Base-by-base conservation (phyloP, 2,797 vertebrate genomes). In the Leucoraja ocellata region DNA sequence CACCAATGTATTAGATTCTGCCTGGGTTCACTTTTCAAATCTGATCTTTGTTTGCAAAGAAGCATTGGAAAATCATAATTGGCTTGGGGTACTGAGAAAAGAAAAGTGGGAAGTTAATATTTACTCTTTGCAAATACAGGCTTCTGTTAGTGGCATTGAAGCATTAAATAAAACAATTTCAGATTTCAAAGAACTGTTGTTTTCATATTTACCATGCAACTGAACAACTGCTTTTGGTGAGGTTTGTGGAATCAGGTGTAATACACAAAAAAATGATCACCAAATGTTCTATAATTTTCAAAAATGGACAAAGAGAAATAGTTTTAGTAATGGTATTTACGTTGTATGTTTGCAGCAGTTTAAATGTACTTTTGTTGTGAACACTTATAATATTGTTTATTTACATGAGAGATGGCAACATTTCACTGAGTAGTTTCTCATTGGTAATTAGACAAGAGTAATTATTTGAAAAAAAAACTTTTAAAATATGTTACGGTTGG, bases 1-100 rank as follows among this genome's bases (percentile, higher is more conserved):
- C 88, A 71, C 63, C 65, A 91, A 32, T 39, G 88, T 39, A 91
- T 46, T 91, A 39, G 65, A 11, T 71, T 91, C 18, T 91, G 86
- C 36, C 36, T 3, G 32, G 63, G 63, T 71, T 91, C 65, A 25
- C 88, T 71, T 91, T 91, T 65, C 65, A 39, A 91, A 73, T 71
- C 18, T 39, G 3, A 54, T 74, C 4, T 74, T 74, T 36, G 1
- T 74, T 74, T 74, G 6, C 88, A 73, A 36, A 91, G 36, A 9
- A 1, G 23, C 25, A 28, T 74, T 71, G 8, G 14, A 91, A 73
- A 46, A 54, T 74, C 65, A 46, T 74, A 46, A 39, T 91, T 54
- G 90, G 36, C 23, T 25, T 36, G 1, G 25, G 81, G 6, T 0
- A 61, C 11, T 8, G 21, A 83, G 7, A 32, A 65, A 25, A 46